Evolutionary conservation across 2,797 vertebrate species (phyloP).

Genomic region (Phrynocephalus guinanensis): DNA sequence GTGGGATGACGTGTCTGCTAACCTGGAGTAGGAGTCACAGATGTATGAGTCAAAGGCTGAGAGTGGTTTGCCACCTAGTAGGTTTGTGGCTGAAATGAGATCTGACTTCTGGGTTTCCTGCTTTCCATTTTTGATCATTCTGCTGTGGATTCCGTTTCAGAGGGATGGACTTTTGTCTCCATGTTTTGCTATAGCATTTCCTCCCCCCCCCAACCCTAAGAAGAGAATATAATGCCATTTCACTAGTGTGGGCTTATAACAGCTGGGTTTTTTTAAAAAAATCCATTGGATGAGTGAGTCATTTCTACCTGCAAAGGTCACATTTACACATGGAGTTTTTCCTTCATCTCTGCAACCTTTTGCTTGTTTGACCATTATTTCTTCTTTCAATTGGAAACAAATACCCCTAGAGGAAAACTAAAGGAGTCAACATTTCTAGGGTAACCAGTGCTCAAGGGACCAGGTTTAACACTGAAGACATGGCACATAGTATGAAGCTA

Average conservation of each 20-base stretch:
- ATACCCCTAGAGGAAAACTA: conserved; percentile 1
- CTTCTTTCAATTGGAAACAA: neutral
- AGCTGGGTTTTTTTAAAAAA: conserved; percentile 4
- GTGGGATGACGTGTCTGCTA: too few relatives aligned
- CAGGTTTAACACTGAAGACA: conserved; percentile 36
- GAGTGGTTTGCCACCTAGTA: neutral
- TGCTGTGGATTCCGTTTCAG: neutral
- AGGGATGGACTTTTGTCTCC: neutral
- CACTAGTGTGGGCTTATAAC: neutral
- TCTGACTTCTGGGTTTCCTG: neutral
- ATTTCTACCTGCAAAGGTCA: fast-evolving
- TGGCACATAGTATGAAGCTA: neutral
- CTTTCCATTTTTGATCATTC: neutral
- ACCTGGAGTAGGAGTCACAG: too few relatives aligned
- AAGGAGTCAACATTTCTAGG: neutral
- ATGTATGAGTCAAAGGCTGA: too few relatives aligned
- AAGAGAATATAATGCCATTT: neutral
- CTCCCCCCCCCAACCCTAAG: neutral
- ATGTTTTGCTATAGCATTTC: neutral
- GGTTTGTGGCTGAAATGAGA: neutral
- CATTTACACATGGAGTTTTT: neutral
- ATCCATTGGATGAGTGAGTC: conserved; percentile 19
- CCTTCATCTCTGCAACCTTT: conserved; percentile 9
- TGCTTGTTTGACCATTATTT: conserved; percentile 8
- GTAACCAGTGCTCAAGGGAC: neutral